Conservation (phyloP, 2,888 invertebrate genomes). For the Euspilapteryx auroguttella region DNA sequence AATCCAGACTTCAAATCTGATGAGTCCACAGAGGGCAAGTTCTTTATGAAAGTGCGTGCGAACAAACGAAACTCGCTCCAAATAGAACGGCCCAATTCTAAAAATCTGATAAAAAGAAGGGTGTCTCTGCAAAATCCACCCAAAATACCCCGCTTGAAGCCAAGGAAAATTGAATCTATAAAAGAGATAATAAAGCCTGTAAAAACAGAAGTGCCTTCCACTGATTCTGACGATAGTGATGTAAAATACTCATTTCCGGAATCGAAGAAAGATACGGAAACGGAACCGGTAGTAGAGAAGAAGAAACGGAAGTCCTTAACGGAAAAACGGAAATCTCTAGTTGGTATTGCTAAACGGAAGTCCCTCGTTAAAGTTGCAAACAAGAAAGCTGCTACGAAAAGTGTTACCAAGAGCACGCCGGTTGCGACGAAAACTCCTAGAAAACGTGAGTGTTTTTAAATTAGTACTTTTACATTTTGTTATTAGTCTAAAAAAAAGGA, state of each 20-base stretch:
- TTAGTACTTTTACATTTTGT: too few species aligned
- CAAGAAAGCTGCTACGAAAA: constrained; percentile 11
- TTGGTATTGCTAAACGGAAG: constrained; percentile 35
- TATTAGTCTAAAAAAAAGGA: too few species aligned
- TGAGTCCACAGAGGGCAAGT: constrained; percentile 20
- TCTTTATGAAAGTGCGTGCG: constrained; percentile 36
- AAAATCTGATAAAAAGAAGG: constrained; percentile 32
- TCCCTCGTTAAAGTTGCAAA: constrained; percentile 21
- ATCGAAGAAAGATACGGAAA: constrained; percentile 3
- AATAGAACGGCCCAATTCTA: constrained; percentile 39
- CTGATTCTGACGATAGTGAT: constrained; percentile 47
- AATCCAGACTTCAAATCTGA: constrained; percentile 35
- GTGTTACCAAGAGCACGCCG: too few species aligned
- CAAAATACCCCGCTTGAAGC: constrained; percentile 34
- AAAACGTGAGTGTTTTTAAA: background rate
- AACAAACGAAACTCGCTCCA: constrained; percentile 40
- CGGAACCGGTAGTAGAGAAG: constrained; percentile 9
- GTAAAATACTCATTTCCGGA: constrained; percentile 46
- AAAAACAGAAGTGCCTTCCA: constrained; percentile 12
- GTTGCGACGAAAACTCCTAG: background rate
- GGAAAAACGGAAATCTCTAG: constrained; percentile 32
- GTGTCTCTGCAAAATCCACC: constrained; percentile 40
- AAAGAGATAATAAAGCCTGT: background rate
- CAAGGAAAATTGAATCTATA: constrained; percentile 19
- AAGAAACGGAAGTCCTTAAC: constrained; percentile 21